These are phyloP conservation scores for Ornithoptera priamus DNA, from an alignment of 2,888 invertebrate species.

Conservation along the genomic window DNA sequence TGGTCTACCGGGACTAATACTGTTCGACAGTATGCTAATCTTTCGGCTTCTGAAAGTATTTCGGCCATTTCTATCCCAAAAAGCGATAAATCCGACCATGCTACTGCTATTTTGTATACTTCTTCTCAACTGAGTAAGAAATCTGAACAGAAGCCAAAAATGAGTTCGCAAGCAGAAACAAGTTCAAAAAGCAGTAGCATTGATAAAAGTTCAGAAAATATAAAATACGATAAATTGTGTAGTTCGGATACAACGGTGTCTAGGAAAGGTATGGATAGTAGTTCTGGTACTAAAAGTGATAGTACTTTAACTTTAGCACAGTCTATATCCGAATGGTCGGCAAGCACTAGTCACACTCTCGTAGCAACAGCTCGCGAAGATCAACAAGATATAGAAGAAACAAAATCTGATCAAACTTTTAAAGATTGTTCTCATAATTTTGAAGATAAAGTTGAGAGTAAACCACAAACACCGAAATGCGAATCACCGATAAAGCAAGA, in stretches of 20 bases:
- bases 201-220: constrained; percentile 76
- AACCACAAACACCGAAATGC: constrained; percentile 44
- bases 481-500: constrained; percentile 47
- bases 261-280: constrained; percentile 78
- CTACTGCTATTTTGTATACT: constrained; percentile 79
- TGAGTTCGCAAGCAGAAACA: constrained; percentile 69
- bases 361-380: constrained; percentile 81
- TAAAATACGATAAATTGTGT: constrained; percentile 81
- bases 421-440: constrained; percentile 54
- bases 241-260: constrained; percentile 81
- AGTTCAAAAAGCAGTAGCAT: constrained; percentile 82
- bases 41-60: constrained; percentile 84
- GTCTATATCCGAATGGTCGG: constrained; percentile 91
- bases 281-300: constrained; percentile 88
- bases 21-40: constrained; percentile 88
- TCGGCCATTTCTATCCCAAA: constrained; percentile 81
- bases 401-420: constrained; percentile 73
- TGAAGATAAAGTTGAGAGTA: constrained; percentile 49
- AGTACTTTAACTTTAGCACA: constrained; percentile 88
- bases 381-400: constrained; percentile 62
- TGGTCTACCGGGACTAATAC: constrained; percentile 94
- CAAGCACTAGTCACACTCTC: constrained; percentile 88
- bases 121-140: constrained; percentile 77
- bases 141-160: constrained; percentile 73
- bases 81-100: constrained; percentile 81